Conservation (phyloP, 2,888 invertebrate species). For the Nezara viridula region DNA sequence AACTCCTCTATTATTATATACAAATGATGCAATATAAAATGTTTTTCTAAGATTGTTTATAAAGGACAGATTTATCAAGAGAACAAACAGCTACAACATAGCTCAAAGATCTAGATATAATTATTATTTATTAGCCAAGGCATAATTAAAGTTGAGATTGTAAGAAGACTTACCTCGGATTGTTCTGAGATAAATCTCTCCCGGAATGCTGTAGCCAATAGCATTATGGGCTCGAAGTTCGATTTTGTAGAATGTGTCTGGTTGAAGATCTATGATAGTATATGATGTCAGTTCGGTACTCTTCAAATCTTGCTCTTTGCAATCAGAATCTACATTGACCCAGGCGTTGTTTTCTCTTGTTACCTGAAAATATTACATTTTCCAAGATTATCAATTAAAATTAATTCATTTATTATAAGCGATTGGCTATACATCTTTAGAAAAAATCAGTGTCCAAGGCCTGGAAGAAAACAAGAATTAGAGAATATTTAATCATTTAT, state of each 20-base stretch:
- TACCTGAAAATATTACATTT: conserved; percentile 70
- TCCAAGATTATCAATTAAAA: not conserved
- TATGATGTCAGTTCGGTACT: conserved; percentile 75
- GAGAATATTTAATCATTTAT: no score
- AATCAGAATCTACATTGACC: conserved; percentile 70
- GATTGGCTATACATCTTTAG: no score
- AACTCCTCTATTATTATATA: not conserved
- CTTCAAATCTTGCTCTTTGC: conserved; percentile 64
- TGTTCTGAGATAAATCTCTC: conserved; percentile 85
- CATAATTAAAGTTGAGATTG: not conserved
- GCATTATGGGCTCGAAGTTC: conserved; percentile 88
- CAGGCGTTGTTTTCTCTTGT: conserved; percentile 79
- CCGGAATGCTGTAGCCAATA: conserved; percentile 85
- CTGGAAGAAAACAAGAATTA: no score
- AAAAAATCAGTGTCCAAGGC: no score
- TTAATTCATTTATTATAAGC: not conserved
- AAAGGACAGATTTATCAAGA: conserved; percentile 17
- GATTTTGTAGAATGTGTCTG: conserved; percentile 87
- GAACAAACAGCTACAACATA: not conserved
- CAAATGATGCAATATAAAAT: not conserved
- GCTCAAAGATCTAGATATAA: not conserved
- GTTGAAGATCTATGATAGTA: conserved; percentile 78
- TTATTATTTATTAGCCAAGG: not conserved
- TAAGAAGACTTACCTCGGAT: conserved; percentile 65
- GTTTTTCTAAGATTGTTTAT: not conserved